Evolutionary conservation across 2,797 vertebrate genomes (phyloP).

Genomic region (Etheostoma perlongum): DNA sequence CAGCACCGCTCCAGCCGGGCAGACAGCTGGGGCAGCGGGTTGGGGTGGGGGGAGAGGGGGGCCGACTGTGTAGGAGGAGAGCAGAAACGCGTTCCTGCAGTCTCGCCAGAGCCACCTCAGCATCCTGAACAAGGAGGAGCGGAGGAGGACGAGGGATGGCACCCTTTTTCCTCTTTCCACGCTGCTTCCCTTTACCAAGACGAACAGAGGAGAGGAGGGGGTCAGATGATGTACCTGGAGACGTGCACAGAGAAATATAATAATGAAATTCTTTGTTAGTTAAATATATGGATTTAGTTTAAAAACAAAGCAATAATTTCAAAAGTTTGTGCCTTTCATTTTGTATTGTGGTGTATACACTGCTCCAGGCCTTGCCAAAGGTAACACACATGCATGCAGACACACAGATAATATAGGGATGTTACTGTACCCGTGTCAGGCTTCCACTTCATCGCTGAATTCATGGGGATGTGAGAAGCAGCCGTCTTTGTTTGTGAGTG

Average conservation of each 20-base stretch:
- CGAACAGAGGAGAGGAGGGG: neutral
- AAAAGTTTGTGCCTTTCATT: neutral
- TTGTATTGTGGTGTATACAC: no score
- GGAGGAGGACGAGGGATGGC: constrained; percentile 75
- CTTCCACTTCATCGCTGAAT: constrained; percentile 60
- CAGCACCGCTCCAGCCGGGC: constrained; percentile 53
- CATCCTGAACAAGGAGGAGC: constrained; percentile 88
- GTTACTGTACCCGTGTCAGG: constrained; percentile 65
- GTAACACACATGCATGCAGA: neutral
- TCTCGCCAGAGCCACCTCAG: constrained; percentile 74
- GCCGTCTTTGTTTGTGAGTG: constrained; percentile 20
- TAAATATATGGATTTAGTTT: neutral
- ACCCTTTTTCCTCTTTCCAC: constrained; percentile 79
- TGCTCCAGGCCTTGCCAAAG: neutral
- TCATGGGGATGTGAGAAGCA: constrained; percentile 16
- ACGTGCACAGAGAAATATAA: neutral
- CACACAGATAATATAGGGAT: neutral
- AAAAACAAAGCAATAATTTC: neutral
- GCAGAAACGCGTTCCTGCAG: constrained; percentile 88
- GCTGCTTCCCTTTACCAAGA: constrained; percentile 82
- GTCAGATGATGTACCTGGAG: neutral
- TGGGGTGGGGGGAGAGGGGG: constrained; percentile 82
- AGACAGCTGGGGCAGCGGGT: constrained; percentile 84
- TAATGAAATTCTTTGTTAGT: neutral
- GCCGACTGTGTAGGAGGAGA: constrained; percentile 82